phyloP scores from a whole-genome alignment of 1,140 invertebrate genomes.

The Reticulitermes speratus region DNA sequence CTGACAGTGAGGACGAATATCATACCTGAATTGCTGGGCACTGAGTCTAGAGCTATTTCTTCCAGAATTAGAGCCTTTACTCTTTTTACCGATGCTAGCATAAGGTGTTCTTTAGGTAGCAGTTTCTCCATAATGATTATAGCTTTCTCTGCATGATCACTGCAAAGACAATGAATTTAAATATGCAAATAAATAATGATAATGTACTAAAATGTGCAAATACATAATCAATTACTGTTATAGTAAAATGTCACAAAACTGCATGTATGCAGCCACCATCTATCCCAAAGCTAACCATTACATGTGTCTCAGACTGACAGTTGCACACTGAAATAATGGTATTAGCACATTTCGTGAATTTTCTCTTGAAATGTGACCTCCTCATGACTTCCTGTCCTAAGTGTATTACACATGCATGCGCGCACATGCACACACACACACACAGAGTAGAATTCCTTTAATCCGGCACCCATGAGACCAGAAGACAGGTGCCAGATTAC shows the following conservation, averaged over 20 bases:
- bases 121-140: constrained; percentile 77
- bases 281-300: too few species aligned
- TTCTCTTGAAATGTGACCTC: too few species aligned
- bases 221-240: background rate
- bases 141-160: constrained; percentile 77
- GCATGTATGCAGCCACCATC: background rate
- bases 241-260: background rate
- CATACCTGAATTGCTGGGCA: constrained; percentile 18
- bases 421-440: too few species aligned
- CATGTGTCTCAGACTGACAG: too few species aligned
- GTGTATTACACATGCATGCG: too few species aligned
- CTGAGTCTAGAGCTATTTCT: constrained; percentile 85
- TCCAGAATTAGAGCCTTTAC: constrained; percentile 90
- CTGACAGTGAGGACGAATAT: too few species aligned
- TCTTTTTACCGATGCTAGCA: constrained; percentile 83
- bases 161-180: constrained; percentile 44
- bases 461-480: too few species aligned
- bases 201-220: background rate
- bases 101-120: constrained; percentile 76
- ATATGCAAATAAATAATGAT: constrained; percentile 27
- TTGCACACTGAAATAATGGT: too few species aligned
- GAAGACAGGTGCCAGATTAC: too few species aligned
- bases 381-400: too few species aligned
- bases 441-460: too few species aligned
- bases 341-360: too few species aligned